A percentile compares a stretch with the other conserved stretches of the same genome.
Evolutionary conservation across 2,888 invertebrate genomes (phyloP).

Genomic region (Proisotoma minuta): DNA sequence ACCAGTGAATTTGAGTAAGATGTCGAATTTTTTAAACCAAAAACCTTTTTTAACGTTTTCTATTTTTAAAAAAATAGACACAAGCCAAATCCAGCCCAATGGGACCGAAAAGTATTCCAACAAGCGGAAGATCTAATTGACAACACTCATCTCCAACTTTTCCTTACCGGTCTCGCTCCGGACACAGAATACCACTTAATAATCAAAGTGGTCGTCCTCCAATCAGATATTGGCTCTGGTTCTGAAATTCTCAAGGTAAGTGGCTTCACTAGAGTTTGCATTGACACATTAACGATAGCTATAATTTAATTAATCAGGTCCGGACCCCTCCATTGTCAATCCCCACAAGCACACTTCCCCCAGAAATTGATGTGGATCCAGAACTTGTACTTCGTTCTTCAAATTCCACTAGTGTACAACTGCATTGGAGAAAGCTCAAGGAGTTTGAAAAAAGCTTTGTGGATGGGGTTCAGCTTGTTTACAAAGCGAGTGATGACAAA

Average conservation of each 20-base stretch:
- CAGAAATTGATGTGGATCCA: constrained; percentile 66
- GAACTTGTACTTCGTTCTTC: constrained; percentile 67
- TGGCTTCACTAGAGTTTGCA: no score
- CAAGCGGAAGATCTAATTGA: constrained; percentile 80
- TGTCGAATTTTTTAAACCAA: background rate
- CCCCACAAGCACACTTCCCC: constrained; percentile 57
- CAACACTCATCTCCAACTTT: constrained; percentile 78
- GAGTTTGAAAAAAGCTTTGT: constrained; percentile 76
- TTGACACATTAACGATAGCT: no score
- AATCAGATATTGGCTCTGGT: background rate
- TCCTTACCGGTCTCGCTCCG: constrained; percentile 68
- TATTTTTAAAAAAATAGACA: constrained; percentile 26
- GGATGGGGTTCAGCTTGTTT: constrained; percentile 81
- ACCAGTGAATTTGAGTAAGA: constrained; percentile 66
- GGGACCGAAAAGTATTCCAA: constrained; percentile 81
- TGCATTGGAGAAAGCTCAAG: constrained; percentile 76
- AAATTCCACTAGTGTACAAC: constrained; percentile 70
- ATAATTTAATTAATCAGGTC: no score
- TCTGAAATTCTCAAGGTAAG: no score
- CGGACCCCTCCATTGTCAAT: no score
- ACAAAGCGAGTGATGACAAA: constrained; percentile 73
- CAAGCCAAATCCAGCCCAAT: constrained; percentile 51
- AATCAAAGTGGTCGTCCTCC: constrained; percentile 59
- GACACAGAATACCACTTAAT: constrained; percentile 77
- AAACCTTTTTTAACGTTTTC: background rate